phyloP scores from a whole-genome alignment of 2,888 invertebrate species.

The Hoplodrina blanda region DNA sequence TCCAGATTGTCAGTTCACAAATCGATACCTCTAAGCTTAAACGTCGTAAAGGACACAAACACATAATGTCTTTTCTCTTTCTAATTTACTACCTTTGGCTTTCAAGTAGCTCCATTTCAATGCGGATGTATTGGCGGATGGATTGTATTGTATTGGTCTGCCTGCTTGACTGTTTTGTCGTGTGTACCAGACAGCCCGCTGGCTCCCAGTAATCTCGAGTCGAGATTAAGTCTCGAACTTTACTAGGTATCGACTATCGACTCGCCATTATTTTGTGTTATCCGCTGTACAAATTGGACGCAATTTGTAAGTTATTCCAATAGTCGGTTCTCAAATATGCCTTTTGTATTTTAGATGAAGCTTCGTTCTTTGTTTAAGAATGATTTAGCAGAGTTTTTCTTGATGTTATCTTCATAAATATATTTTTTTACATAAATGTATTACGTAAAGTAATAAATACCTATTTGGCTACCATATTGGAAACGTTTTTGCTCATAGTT shows the following conservation, averaged over 20 bases:
- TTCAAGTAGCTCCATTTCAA: background rate
- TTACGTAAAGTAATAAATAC: background rate
- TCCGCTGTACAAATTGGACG: constrained; percentile 63
- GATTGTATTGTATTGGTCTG: background rate
- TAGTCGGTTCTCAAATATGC: constrained; percentile 41
- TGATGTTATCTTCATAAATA: constrained; percentile 1
- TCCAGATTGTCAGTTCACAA: background rate
- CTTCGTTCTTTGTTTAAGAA: constrained; percentile 15
- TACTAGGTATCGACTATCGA: constrained; percentile 77
- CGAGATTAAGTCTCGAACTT: constrained; percentile 85
- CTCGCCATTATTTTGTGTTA: constrained; percentile 82
- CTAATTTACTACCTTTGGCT: background rate
- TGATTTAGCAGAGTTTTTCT: constrained; percentile 17
- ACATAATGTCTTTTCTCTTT: background rate
- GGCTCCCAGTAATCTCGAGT: constrained; percentile 79
- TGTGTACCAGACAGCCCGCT: constrained; percentile 54
- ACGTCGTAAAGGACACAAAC: background rate
- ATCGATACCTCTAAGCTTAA: background rate
- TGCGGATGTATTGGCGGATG: too few species aligned
- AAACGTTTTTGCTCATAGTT: constrained; percentile 25
- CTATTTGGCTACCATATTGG: constrained; percentile 4
- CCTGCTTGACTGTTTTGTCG: constrained; percentile 3
- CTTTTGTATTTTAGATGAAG: constrained; percentile 43
- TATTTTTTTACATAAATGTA: background rate
- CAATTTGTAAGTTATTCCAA: constrained; percentile 72